Conservation (phyloP, 2,888 invertebrate species). For the Caenorhabditis imperialis region DNA sequence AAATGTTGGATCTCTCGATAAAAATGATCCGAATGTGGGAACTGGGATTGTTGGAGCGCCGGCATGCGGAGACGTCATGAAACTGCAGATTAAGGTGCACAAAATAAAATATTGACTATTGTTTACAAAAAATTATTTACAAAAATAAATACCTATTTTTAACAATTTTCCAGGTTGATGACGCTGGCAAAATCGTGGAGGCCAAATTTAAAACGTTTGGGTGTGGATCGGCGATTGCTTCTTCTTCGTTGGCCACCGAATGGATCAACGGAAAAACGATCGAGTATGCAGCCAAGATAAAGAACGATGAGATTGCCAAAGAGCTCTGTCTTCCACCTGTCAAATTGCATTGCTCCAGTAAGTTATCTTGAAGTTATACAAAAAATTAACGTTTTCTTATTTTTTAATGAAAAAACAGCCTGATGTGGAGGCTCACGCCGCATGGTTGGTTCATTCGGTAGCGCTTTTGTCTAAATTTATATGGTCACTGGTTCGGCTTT, state of each 20-base stretch:
- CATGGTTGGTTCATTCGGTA: no score
- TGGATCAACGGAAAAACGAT: slow-evolving; percentile 90
- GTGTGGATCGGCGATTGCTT: slow-evolving; percentile 99
- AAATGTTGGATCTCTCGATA: slow-evolving; percentile 96
- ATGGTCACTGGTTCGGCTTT: no score
- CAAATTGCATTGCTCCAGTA: slow-evolving; percentile 98
- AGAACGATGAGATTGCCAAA: slow-evolving; percentile 97
- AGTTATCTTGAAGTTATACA: no score
- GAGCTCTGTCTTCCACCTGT: slow-evolving; percentile 98
- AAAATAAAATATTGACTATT: no score
- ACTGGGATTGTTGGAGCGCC: slow-evolving; percentile 99
- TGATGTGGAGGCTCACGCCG: no score
- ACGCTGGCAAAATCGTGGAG: slow-evolving; percentile 95
- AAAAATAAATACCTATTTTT: no score
- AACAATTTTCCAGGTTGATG: slow-evolving; percentile 92
- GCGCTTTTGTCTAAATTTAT: no score
- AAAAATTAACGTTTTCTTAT: no score
- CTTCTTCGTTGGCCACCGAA: slow-evolving; percentile 94
- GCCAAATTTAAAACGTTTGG: slow-evolving; percentile 99
- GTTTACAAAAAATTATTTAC: no score
- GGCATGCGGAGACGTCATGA: slow-evolving; percentile 99
- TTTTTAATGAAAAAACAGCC: no score
- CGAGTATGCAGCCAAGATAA: slow-evolving; percentile 88
- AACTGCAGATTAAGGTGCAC: slow-evolving; percentile 86
- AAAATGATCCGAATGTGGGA: slow-evolving; percentile 92